Conservation (phyloP, 2,888 invertebrate genomes). For the Ecdyonurus torrentis region DNA sequence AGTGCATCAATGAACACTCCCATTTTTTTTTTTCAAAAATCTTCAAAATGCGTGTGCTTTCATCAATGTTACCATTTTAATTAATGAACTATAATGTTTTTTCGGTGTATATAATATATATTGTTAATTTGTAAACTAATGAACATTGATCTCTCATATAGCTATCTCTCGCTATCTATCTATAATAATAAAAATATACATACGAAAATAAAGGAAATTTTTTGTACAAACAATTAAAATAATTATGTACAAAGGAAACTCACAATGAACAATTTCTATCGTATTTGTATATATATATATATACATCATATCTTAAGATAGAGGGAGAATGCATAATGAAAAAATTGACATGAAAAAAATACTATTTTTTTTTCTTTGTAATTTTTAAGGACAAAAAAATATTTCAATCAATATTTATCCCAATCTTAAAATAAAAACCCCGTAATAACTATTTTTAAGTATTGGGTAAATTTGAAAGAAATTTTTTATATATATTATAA, state of each 20-base stretch:
- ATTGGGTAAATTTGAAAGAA: not conserved
- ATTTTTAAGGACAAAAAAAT: not conserved
- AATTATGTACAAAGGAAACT: constrained; percentile 14
- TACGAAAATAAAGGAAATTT: constrained; percentile 10
- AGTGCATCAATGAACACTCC: not conserved
- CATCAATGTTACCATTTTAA: not conserved
- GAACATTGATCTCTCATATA: constrained; percentile 2
- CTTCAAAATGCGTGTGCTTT: not conserved
- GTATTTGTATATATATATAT: no score
- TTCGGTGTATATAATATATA: not conserved
- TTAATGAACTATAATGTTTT: not conserved
- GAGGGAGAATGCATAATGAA: constrained; percentile 16
- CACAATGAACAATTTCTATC: constrained; percentile 20
- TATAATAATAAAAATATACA: not conserved
- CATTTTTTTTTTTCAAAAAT: no score
- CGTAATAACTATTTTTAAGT: not conserved
- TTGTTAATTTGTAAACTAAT: constrained; percentile 6
- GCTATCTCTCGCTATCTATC: constrained; percentile 3
- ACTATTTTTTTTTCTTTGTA: not conserved
- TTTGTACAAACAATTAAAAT: constrained; percentile 22
- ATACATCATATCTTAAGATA: constrained; percentile 19
- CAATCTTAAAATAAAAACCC: not conserved
- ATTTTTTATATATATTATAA: not conserved
- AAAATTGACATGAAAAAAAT: constrained; percentile 8
- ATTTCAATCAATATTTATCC: not conserved